Evolutionary conservation across 92 coral and sea anemone species (phyloP), one percentile per base, ranked within the genome.

Genomic region (Epizoanthus rinbou): DNA sequence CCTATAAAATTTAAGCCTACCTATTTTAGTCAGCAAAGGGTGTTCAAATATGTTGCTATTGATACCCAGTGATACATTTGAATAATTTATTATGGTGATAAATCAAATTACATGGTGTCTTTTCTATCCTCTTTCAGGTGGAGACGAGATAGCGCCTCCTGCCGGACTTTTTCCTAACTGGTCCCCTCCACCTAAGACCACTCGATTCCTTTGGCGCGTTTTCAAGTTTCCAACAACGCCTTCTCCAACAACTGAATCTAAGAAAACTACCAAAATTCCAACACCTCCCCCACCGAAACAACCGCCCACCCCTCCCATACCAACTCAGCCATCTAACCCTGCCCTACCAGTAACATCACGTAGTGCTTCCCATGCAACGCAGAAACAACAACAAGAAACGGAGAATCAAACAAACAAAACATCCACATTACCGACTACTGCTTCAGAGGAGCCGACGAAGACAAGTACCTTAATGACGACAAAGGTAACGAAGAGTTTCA

Each of bases 231-330:
- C 73, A 13, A 67, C 73, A 33, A 33, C 22, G 1, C 21, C 47
- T 10, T 28, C 21, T 5, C 39, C 73, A 41, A 67, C 73, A 18
- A 67, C 73, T 13, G 10, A 28, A 15, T 5, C 43, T 25, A 37
- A 37, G 73, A 25, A 67, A 67, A 67, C 73, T 28, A 67, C 73
- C 21, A 67, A 13, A 33, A 10, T n/a, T 4, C 50, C 50, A 14
- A 67, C 73, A n/a, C 73, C 50, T 15, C 50, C 73, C 45, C 47
- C 73, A 67, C 73, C 70, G 39, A 65, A 65, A 19, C 70, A 28
- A 9, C 70, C 73, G 2, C 73, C 50, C 23, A 11, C 47, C n/a
- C 73, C 73, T 28, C 73, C 73, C 18, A 67, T 67, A 28, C 73
- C 73, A 2, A 67, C 73, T 28, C 8, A 67, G 14, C 47, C 47